Base-by-base conservation (phyloP, 1,140 invertebrate species). In the Drosophila nigrodunni region DNA sequence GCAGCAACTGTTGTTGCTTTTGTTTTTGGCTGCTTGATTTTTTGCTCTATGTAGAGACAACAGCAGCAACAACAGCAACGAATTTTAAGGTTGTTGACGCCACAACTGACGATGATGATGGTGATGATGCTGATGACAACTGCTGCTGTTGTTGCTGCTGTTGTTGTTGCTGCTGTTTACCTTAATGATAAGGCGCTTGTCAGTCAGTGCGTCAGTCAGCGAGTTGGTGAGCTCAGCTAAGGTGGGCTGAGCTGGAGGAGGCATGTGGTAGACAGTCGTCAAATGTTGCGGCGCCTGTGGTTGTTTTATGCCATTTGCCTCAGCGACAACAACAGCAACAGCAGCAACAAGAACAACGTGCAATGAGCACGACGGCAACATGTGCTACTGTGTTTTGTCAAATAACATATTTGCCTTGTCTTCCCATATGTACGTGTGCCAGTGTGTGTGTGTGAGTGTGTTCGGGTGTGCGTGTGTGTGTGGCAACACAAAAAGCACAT, bases 161-260 rank as follows among this genome's bases (percentile, higher is more conserved):
- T 43, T 55, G 74, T 30, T 77, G 52, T 47, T 74, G 75, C 68
- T 78, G 76, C 76, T 87, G 80, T 80, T 88, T 88, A 89, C 85
- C 85, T 89, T 88, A 88, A 88, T 88, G 85, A 88, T 88, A 88
- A 88, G 85, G 85, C 85, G 80, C 85, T 89, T 88, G 85, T 88
- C 85, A 88, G 83, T 87, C 83, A 88, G 78, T 70, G 66, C 49
- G 57, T 57, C 69, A 82, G 49, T 57, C 54, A 41, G 59, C 37
- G 62, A 44, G 44, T 35, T 30, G 25, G 25, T 30, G 25, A 30
- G 25, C 25, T 30, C 25, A 35, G 11, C 46, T 21, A 11, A 3
- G 21, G 30, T 10, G 9, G 35, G 10, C 34, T 11, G 18, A 15
- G 58, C 34, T 13, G 37, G 10, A 18, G 65, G 49, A 46, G 34